These are phyloP conservation scores for Dynastes tityus DNA, from an alignment of 2,888 invertebrate genomes.

Conservation along the genomic window DNA sequence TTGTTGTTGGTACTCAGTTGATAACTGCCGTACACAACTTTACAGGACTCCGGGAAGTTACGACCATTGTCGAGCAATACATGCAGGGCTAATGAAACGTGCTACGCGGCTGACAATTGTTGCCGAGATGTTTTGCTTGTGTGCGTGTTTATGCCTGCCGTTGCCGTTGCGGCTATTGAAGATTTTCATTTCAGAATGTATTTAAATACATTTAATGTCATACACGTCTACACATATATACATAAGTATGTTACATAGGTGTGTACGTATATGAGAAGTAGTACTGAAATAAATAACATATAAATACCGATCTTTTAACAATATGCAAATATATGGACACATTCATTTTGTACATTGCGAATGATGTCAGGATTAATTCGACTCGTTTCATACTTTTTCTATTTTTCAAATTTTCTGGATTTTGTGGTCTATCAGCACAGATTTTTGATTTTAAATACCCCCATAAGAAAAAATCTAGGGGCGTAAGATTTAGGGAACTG, in stretches of 20 bases:
- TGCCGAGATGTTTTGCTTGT: conserved; percentile 22
- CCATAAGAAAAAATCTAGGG: too few relatives aligned
- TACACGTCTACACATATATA: background rate
- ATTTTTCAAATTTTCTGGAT: too few relatives aligned
- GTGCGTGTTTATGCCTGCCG: background rate
- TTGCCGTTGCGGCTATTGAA: background rate
- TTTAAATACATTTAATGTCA: background rate
- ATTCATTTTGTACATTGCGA: too few relatives aligned
- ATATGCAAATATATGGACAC: too few relatives aligned
- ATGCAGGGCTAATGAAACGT: conserved; percentile 46
- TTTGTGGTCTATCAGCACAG: too few relatives aligned
- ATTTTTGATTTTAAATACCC: too few relatives aligned
- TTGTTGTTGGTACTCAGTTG: conserved; percentile 53
- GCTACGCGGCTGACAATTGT: conserved; percentile 40
- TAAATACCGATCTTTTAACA: too few relatives aligned
- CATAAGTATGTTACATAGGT: background rate
- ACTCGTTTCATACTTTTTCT: too few relatives aligned
- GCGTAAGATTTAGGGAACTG: too few relatives aligned
- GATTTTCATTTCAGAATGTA: conserved; percentile 10
- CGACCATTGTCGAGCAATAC: conserved; percentile 45
- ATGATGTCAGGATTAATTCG: too few relatives aligned
- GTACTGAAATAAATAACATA: background rate
- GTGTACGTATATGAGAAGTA: background rate
- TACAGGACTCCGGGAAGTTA: conserved; percentile 47
- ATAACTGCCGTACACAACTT: conserved; percentile 47